A percentile compares a stretch with the other conserved stretches of the same genome.
Evolutionary conservation across 2,888 invertebrate species (phyloP).

Genomic region (Morinoia aosen): DNA sequence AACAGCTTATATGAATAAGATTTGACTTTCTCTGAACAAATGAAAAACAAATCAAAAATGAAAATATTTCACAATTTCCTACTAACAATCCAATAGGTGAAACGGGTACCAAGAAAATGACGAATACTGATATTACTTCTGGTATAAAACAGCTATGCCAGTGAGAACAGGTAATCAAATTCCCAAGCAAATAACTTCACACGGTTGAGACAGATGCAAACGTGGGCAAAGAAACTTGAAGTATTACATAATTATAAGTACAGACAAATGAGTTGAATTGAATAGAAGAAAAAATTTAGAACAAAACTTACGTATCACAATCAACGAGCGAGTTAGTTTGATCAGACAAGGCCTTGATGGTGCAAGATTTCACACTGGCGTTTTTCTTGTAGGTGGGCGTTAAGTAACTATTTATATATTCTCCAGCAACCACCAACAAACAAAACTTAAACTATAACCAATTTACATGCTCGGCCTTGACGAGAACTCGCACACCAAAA

Average conservation of each 20-base stretch:
- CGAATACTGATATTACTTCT: background rate
- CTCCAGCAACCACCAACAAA: background rate
- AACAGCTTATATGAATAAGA: background rate
- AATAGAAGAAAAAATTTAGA: background rate
- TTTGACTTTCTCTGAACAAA: background rate
- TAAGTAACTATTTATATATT: background rate
- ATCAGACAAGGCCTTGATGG: background rate
- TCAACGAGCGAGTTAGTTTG: background rate
- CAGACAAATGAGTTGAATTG: no score
- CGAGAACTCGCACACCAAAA: no score
- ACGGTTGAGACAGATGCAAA: background rate
- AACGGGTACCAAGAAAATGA: background rate
- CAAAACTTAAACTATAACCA: background rate
- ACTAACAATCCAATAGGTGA: background rate
- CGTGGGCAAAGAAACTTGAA: background rate
- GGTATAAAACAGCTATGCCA: background rate
- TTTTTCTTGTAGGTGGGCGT: background rate
- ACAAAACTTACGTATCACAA: background rate
- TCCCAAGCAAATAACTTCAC: background rate
- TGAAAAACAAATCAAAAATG: background rate
- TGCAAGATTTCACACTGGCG: background rate
- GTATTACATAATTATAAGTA: background rate
- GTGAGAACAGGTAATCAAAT: background rate
- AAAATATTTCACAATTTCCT: background rate
- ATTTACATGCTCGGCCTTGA: background rate